Conservation (phyloP, 2,113 vertebrate species). For the Tretioscincus oriximinensis region DNA sequence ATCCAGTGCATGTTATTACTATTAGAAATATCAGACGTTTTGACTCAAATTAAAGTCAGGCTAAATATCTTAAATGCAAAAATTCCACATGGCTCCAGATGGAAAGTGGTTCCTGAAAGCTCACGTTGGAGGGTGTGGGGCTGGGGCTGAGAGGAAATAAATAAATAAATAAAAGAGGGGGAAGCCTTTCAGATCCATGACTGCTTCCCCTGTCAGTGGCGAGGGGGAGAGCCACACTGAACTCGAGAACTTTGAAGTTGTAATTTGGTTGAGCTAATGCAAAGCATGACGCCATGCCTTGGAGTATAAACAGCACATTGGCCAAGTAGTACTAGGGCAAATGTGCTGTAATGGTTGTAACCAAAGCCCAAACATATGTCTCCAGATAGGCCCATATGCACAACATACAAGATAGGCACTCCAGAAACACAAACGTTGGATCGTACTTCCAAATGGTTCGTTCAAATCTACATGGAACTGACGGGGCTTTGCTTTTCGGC, state of each 20-base stretch:
- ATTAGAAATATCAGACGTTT: conserved; percentile 77
- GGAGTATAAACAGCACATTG: conserved; percentile 17
- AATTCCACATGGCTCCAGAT: conserved; percentile 74
- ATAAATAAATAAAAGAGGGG: conserved; percentile 13
- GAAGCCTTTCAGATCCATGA: conserved; percentile 49
- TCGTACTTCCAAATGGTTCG: background rate
- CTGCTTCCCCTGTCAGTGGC: conserved; percentile 20
- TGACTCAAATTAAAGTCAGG: conserved; percentile 76
- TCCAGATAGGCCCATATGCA: background rate
- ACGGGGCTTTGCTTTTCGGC: too few species aligned
- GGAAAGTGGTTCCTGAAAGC: conserved; percentile 56
- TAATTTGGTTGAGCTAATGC: conserved; percentile 58
- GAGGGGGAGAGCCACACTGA: conserved; percentile 24
- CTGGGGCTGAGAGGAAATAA: background rate
- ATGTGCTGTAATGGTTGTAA: conserved; percentile 18
- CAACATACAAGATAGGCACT: background rate
- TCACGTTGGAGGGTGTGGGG: background rate
- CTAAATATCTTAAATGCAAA: conserved; percentile 70
- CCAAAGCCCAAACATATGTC: conserved; percentile 49
- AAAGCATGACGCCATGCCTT: conserved; percentile 51
- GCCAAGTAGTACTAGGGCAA: conserved; percentile 22
- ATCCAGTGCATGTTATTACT: conserved; percentile 62
- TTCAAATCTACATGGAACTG: too few species aligned
- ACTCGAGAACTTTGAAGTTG: conserved; percentile 56
- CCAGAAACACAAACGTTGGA: background rate